phyloP scores from a whole-genome alignment of 2,113 vertebrate species.

The Sylvia atricapilla region DNA sequence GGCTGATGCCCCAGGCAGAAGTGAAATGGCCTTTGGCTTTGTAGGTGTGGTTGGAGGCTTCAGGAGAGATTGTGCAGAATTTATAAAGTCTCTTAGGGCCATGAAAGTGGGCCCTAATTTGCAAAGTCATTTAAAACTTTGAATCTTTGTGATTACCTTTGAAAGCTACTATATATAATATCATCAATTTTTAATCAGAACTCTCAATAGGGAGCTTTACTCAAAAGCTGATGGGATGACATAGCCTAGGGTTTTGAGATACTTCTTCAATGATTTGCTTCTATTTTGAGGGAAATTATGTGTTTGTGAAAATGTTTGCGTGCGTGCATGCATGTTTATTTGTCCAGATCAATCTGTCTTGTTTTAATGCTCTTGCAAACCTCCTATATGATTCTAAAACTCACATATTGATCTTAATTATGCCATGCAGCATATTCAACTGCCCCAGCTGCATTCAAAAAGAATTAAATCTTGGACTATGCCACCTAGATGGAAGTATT shows the following conservation, averaged over 20 bases:
- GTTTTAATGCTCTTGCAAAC: not conserved
- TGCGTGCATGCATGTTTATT: not conserved
- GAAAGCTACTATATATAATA: not conserved
- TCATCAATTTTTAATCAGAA: not conserved
- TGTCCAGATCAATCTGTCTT: not conserved
- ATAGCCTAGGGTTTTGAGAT: not conserved
- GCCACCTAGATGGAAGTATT: not conserved
- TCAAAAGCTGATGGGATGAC: not conserved
- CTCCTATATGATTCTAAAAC: not conserved
- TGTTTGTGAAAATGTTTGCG: not conserved
- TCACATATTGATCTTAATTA: not conserved
- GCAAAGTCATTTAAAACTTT: not conserved
- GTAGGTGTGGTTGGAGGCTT: not conserved
- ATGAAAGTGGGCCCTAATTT: not conserved
- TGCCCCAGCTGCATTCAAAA: not conserved
- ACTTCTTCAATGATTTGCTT: not conserved
- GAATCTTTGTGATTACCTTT: not conserved
- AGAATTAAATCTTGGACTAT: not conserved
- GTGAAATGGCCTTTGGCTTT: not conserved
- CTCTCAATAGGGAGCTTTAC: not conserved
- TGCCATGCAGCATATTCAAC: not conserved
- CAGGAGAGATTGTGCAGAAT: not conserved
- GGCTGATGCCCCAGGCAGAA: not conserved
- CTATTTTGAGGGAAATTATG: not conserved
- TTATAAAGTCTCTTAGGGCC: not conserved